A percentile compares a stretch with the other conserved stretches of the same genome.
These are phyloP conservation scores for Kryptopterus vitreolus DNA, from an alignment of 2,797 vertebrate genomes.

Conservation along the genomic window DNA sequence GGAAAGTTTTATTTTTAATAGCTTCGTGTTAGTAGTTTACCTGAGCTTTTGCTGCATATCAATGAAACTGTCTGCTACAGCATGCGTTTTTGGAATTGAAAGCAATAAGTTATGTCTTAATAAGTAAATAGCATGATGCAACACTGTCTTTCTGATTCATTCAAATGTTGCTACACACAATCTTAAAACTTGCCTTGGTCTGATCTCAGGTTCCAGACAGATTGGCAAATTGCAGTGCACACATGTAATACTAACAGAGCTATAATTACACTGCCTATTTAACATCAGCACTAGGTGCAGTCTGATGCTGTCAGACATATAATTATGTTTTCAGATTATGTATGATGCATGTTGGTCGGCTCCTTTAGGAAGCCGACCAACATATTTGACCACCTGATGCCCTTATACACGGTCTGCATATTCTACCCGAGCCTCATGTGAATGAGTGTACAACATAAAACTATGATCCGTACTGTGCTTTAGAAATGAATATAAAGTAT, in stretches of 20 bases:
- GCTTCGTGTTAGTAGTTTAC: no score
- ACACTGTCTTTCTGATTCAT: not conserved
- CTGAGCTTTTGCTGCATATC: not conserved
- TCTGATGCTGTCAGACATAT: slow-evolving; percentile 15
- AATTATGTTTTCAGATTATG: slow-evolving; percentile 15
- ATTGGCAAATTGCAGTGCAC: slow-evolving; percentile 17
- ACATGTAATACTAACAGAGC: slow-evolving; percentile 3
- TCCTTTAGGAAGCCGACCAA: not conserved
- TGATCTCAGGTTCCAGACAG: slow-evolving; percentile 5
- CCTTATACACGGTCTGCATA: not conserved
- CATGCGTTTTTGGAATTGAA: not conserved
- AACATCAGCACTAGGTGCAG: slow-evolving; percentile 2
- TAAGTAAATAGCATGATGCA: slow-evolving; percentile 1
- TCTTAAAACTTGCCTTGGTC: not conserved
- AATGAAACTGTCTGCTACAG: not conserved
- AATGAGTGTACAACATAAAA: not conserved
- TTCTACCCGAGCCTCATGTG: not conserved
- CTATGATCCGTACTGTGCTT: not conserved
- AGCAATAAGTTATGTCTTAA: not conserved
- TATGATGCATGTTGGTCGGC: not conserved
- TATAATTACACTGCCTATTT: slow-evolving; percentile 23
- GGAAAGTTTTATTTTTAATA: not conserved
- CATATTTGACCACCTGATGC: not conserved
- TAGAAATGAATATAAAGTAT: not conserved
- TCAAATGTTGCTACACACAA: not conserved